phyloP scores from a whole-genome alignment of 2,888 invertebrate genomes.

The Anorthoa munda region DNA sequence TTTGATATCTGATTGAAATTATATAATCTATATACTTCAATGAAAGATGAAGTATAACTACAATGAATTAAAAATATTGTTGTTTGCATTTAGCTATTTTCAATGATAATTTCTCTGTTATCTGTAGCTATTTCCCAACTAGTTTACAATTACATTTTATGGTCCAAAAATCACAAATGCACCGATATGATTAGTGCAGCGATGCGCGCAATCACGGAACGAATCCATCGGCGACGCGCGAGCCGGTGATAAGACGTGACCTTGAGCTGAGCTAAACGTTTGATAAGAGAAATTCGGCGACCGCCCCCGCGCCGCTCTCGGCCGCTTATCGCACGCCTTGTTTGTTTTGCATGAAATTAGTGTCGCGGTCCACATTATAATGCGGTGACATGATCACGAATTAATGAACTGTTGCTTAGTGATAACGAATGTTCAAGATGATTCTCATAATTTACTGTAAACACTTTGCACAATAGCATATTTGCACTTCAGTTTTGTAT shows the following conservation, averaged over 20 bases:
- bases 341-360: slow-evolving; percentile 88
- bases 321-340: slow-evolving; percentile 81
- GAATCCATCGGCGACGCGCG: slow-evolving; percentile 81
- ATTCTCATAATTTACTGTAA: slow-evolving; percentile 24
- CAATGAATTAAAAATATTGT: neutral
- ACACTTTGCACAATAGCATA: neutral
- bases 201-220: slow-evolving; percentile 85
- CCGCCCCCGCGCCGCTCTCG: slow-evolving; percentile 72
- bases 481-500: neutral
- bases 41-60: neutral
- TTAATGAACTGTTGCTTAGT: slow-evolving; percentile 76
- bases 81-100: neutral
- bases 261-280: slow-evolving; percentile 84
- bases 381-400: slow-evolving; percentile 80
- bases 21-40: neutral
- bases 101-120: neutral
- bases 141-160: slow-evolving; percentile 25
- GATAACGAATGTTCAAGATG: slow-evolving; percentile 65
- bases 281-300: slow-evolving; percentile 89
- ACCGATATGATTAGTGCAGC: slow-evolving; percentile 72
- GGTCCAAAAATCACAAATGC: slow-evolving; percentile 62
- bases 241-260: slow-evolving; percentile 85
- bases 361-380: slow-evolving; percentile 80
- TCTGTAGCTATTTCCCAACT: neutral
- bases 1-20: too few species aligned